Evolutionary conservation across 2,888 invertebrate genomes (phyloP), one percentile per base, ranked within the genome.

Genomic region (Xestoiulus laeticollis): DNA sequence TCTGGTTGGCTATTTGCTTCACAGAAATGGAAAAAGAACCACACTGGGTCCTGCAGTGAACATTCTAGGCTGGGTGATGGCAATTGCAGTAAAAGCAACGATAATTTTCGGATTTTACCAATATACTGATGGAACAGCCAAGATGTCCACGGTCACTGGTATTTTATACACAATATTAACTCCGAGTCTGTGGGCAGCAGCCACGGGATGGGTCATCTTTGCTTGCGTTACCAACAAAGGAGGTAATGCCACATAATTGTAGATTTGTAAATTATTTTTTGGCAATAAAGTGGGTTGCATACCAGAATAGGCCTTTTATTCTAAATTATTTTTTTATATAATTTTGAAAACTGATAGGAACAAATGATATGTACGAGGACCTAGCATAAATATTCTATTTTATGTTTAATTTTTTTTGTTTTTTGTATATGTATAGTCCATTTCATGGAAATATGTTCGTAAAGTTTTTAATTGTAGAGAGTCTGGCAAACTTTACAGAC

Each of bases 141-240:
- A 87, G 48, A 87, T 87, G 87, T 32, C 87, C 14, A 33, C 32
- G 16, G 33, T 85, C 2, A 16, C 85, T 5, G 87, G 87, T 1
- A 26, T 85, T 22, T 22, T 87, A n/a, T 87, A 87, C 38, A 87
- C 85, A n/a, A 53, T 85, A 5, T n/a, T 85, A n/a, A 53, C 85
- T 33, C 85, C 85, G 16, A 83, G 85, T 16, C n/a, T 87, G 16
- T 87, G 87, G 87, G 87, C 87, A 16, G 33, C 59, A 10, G 84
- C 87, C 26, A 48, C 85, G 1, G 87, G 85, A 19, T 87, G 87
- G 87, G 43, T 87, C 3, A 32, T 85, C 32, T 87, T 82, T 48
- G 59, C 48, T 12, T 85, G 87, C 26, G 87, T 59, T 19, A 85
- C 85, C 8, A 59, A 59, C 26, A 44, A 87, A n/a, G 87, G 85